A percentile compares a stretch with the other conserved stretches of the same genome.
phyloP scores from a whole-genome alignment of 2,888 invertebrate species.

The Pegoplata infirma region DNA sequence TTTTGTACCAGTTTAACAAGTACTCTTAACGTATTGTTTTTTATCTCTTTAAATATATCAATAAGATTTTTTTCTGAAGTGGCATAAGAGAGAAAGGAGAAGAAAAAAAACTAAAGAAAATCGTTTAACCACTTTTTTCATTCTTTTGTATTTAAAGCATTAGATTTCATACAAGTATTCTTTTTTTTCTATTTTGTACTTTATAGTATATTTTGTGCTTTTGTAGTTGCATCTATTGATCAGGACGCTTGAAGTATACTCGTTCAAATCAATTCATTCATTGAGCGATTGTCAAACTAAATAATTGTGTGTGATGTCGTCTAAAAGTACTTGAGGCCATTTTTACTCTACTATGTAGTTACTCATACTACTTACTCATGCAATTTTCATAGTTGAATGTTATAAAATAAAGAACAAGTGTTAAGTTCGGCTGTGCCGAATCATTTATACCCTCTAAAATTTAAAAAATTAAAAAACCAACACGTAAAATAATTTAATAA shows the following conservation, averaged over 20 bases:
- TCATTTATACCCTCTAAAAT: too few species aligned
- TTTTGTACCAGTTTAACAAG: slow-evolving; percentile 5
- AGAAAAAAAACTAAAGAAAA: slow-evolving; percentile 8
- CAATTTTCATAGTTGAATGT: too few species aligned
- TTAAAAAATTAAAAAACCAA: too few species aligned
- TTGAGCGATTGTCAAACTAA: slow-evolving; percentile 26
- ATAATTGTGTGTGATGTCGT: neutral
- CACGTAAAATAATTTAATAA: too few species aligned
- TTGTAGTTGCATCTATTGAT: slow-evolving; percentile 22
- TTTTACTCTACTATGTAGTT: neutral
- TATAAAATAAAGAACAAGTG: too few species aligned
- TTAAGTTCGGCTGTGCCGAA: too few species aligned
- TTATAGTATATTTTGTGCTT: slow-evolving; percentile 2
- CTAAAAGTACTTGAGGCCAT: slow-evolving; percentile 16
- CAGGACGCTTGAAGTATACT: slow-evolving; percentile 12
- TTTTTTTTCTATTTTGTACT: slow-evolving; percentile 3
- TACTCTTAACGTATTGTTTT: slow-evolving; percentile 22
- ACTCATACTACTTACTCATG: neutral
- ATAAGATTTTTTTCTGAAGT: neutral
- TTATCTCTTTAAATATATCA: slow-evolving; percentile 12
- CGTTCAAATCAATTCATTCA: slow-evolving; percentile 15
- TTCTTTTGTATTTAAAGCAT: too few species aligned
- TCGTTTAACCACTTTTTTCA: slow-evolving; percentile 7
- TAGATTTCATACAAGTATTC: neutral
- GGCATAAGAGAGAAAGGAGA: neutral